These are phyloP conservation scores for Drosophila subpulchrella DNA, from an alignment of 1,140 invertebrate species.

Conservation along the genomic window DNA sequence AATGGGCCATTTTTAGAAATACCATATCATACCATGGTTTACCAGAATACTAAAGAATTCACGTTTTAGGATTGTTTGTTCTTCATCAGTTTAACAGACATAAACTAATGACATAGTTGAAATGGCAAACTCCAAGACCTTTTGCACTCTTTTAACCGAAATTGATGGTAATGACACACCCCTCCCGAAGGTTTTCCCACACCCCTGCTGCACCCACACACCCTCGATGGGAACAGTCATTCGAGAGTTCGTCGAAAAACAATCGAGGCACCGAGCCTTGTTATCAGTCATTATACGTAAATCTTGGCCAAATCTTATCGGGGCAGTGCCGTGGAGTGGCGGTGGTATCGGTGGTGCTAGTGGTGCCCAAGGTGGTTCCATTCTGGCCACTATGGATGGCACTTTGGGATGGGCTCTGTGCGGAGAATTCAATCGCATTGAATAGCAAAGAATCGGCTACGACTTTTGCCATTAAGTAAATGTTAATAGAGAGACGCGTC, in stretches of 20 bases:
- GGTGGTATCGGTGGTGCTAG: conserved; percentile 1
- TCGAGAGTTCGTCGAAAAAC: conserved; percentile 31
- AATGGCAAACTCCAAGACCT: background rate
- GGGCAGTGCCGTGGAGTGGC: background rate
- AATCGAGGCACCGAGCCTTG: conserved; percentile 29
- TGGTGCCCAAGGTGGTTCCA: conserved; percentile 18
- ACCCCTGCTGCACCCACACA: conserved; percentile 21
- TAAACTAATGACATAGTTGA: background rate
- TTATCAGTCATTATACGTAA: conserved; percentile 56
- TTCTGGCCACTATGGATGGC: conserved; percentile 1
- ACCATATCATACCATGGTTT: no score
- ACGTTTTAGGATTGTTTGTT: background rate
- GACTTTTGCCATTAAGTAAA: conserved; percentile 45
- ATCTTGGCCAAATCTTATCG: conserved; percentile 59
- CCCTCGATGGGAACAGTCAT: conserved; percentile 17
- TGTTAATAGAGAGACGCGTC: conserved; percentile 17
- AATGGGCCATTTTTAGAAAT: background rate
- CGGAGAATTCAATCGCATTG: background rate
- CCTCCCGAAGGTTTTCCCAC: background rate
- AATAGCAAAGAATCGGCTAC: conserved; percentile 5
- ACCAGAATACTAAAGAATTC: background rate
- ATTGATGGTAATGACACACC: no score
- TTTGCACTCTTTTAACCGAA: conserved; percentile 4
- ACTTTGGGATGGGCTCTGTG: background rate
- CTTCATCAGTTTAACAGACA: background rate